These are phyloP conservation scores for Tachyglossus aculeatus DNA, from an alignment of 2,797 vertebrate genomes.

Conservation along the genomic window DNA sequence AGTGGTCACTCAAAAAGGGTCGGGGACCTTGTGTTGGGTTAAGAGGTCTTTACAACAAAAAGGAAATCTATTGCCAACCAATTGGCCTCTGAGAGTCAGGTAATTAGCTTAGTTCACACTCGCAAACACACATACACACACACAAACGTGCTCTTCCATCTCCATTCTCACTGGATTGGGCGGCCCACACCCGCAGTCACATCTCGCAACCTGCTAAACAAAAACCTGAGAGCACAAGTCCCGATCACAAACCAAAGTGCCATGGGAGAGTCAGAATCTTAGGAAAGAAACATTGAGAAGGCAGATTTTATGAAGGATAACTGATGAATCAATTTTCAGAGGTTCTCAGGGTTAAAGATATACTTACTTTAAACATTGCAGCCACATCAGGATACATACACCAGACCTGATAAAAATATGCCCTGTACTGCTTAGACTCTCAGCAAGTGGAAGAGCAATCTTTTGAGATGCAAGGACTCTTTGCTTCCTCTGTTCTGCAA, in stretches of 20 bases:
- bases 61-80: no score
- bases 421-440: constrained; percentile 1
- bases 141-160: no score
- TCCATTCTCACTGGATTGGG: no score
- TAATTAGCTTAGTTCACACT: no score
- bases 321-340: constrained; percentile 13
- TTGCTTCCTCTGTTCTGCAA: not conserved
- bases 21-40: no score
- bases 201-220: constrained; percentile 6
- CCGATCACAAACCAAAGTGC: constrained; percentile 13
- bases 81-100: no score
- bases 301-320: no score
- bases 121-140: no score
- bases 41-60: no score
- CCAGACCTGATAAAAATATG: constrained; percentile 20
- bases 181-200: no score
- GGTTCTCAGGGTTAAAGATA: constrained; percentile 33
- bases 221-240: not conserved
- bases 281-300: not conserved
- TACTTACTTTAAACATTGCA: constrained; percentile 17
- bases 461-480: constrained; percentile 23
- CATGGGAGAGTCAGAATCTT: not conserved
- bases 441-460: constrained; percentile 2
- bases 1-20: no score
- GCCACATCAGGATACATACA: constrained; percentile 5